Percentiles rank a stretch among this genome's conserved stretches.
phyloP scores from a whole-genome alignment of 2,888 invertebrate genomes.

The Synergus gifuensis region DNA sequence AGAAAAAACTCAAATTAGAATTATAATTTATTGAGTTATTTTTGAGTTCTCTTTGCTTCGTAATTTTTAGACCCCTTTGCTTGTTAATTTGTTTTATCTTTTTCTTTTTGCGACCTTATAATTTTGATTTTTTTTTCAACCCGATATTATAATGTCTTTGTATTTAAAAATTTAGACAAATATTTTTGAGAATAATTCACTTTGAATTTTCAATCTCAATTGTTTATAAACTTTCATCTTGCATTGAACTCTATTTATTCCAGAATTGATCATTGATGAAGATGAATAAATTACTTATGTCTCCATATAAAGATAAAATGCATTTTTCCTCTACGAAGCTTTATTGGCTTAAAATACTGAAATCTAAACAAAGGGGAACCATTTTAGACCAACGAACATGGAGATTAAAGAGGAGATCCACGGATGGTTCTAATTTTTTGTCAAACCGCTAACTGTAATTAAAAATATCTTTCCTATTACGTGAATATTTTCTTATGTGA shows the following conservation, averaged over 20 bases:
- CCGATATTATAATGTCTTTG: too few relatives aligned
- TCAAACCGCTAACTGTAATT: conserved; percentile 16
- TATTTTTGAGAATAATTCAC: too few relatives aligned
- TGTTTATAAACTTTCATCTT: too few relatives aligned
- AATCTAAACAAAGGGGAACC: conserved; percentile 29
- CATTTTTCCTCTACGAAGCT: neutral
- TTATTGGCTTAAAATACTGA: conserved; percentile 5
- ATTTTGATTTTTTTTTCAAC: too few relatives aligned
- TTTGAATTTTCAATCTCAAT: too few relatives aligned
- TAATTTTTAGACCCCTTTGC: too few relatives aligned
- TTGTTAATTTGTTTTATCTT: too few relatives aligned
- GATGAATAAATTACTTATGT: neutral
- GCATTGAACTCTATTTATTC: neutral
- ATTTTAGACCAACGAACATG: neutral
- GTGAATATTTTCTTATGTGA: neutral
- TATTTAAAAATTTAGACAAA: too few relatives aligned
- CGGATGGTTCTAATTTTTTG: neutral
- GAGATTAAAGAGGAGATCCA: neutral
- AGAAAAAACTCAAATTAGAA: conserved; percentile 46
- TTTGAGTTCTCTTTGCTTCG: too few relatives aligned
- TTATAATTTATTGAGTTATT: neutral
- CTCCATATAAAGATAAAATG: neutral
- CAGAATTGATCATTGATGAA: neutral
- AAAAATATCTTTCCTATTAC: neutral
- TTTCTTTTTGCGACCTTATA: too few relatives aligned